Conservation (phyloP, 2,888 invertebrate genomes). For the Amorpha juglandis region DNA sequence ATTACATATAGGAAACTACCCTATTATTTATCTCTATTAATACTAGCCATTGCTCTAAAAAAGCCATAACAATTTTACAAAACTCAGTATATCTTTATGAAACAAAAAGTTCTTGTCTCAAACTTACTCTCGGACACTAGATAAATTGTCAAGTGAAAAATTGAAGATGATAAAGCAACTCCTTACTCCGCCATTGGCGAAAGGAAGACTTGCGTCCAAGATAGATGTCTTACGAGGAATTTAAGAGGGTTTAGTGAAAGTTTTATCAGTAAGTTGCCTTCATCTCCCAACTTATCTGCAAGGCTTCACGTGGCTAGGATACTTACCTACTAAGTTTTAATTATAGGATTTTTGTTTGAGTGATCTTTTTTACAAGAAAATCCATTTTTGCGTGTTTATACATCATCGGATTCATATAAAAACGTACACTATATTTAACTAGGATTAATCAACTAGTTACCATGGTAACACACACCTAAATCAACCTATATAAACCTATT, state of each 20-base stretch:
- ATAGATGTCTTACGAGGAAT: slow-evolving; percentile 22
- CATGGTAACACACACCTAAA: too few species aligned
- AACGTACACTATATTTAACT: too few species aligned
- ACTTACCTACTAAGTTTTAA: slow-evolving; percentile 47
- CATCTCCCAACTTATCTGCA: slow-evolving; percentile 25
- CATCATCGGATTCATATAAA: too few species aligned
- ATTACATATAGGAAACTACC: too few species aligned
- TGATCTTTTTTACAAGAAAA: not conserved
- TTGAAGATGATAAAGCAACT: slow-evolving; percentile 17
- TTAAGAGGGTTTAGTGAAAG: slow-evolving; percentile 2
- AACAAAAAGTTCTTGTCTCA: not conserved
- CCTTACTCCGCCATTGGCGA: slow-evolving; percentile 2
- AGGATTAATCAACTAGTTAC: too few species aligned
- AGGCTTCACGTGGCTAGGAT: slow-evolving; percentile 35
- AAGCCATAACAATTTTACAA: too few species aligned
- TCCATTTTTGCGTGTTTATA: too few species aligned
- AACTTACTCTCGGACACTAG: not conserved
- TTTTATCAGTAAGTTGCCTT: slow-evolving; percentile 14
- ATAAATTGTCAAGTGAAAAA: slow-evolving; percentile 8
- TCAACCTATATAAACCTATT: too few species aligned
- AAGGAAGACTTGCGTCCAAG: slow-evolving; percentile 5
- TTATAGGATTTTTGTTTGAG: slow-evolving; percentile 44
- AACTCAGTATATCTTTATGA: too few species aligned
- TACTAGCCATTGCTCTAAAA: too few species aligned
- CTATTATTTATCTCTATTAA: too few species aligned